These are phyloP conservation scores for Chironomus riparius DNA, from an alignment of 2,888 invertebrate species.

Conservation along the genomic window DNA sequence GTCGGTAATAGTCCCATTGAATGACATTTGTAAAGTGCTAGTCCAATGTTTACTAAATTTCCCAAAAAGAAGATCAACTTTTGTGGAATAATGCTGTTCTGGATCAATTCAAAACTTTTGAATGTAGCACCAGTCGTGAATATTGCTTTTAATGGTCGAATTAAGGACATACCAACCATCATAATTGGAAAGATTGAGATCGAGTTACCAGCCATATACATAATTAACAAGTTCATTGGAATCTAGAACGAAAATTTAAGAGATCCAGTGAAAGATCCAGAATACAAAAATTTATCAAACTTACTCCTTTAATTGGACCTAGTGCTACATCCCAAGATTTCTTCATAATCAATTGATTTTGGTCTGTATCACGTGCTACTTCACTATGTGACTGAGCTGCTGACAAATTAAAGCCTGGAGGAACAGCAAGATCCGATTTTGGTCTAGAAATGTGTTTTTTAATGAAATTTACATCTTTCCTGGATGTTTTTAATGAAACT, in stretches of 20 bases:
- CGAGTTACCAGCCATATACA: slow-evolving; percentile 99
- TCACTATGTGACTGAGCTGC: slow-evolving; percentile 64
- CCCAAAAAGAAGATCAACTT: slow-evolving; percentile 90
- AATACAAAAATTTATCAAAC: not conserved
- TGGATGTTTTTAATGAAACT: slow-evolving; percentile 29
- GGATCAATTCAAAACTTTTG: slow-evolving; percentile 88
- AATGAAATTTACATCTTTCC: slow-evolving; percentile 29
- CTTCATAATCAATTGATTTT: slow-evolving; percentile 78
- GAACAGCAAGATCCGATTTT: slow-evolving; percentile 56
- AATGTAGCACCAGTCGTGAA: slow-evolving; percentile 84
- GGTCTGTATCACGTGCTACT: slow-evolving; percentile 71
- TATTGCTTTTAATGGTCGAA: slow-evolving; percentile 90
- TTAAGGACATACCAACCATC: slow-evolving; percentile 99
- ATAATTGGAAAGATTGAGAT: slow-evolving; percentile 99
- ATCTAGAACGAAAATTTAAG: slow-evolving; percentile 38
- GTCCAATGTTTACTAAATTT: slow-evolving; percentile 79
- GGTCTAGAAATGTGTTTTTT: not conserved
- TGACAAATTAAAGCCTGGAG: slow-evolving; percentile 76
- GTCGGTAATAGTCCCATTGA: slow-evolving; percentile 96
- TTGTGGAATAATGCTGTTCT: slow-evolving; percentile 61
- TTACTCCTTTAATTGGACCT: slow-evolving; percentile 82
- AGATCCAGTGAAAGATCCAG: not conserved
- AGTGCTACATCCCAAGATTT: slow-evolving; percentile 95
- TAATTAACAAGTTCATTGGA: slow-evolving; percentile 98
- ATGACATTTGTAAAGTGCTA: slow-evolving; percentile 95